Base-by-base conservation (phyloP, 2,888 invertebrate genomes). In the Eupelmus urozonus region DNA sequence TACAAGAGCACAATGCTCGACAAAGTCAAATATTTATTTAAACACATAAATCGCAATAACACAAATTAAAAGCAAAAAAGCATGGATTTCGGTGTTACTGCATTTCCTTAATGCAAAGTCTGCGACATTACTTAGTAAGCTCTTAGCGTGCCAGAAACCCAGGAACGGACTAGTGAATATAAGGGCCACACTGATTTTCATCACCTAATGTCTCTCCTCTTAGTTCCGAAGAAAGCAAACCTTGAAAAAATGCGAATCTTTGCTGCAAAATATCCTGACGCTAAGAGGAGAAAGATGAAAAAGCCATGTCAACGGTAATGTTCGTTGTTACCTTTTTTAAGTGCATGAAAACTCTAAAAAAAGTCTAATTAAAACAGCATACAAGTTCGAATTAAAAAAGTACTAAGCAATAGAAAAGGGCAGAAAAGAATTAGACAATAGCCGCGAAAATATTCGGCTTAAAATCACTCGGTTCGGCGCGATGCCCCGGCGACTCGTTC, bases 381-480 rank as follows among this genome's bases (percentile, higher is more conserved):
- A 51, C 11, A 20, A 51, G 2, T n/a, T n/a, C n/a, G n/a, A n/a
- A n/a, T n/a, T n/a, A 13, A 51, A 45, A 51, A 51, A 51, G 9
- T 3, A 51, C n/a, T 7, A 23, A 20, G 27, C 49, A 11, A 49
- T 7, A 27, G 27, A 27, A 51, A 66, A 51, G 7, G 25, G 20
- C 34, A 2, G 25, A 16, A 62, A 40, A 18, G 49, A 40, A 18
- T 29, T 18, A 40, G 42, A 27, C 16, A 65, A 65, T 45, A 45
- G 18, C n/a, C 29, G 65, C 29, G 55, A 65, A 73, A 73, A 73
- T 73, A 51, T 57, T 73, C 55, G n/a, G 40, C 45, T 65, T 2
- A 45, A 53, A 45, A 13, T 1, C 11, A 53, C 5, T 20, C 53
- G 20, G 2, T 53, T 53, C 20, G 53, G 2, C 18, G 4, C 53